Conservation (phyloP, 2,888 invertebrate genomes). For the Pandemis corylana region DNA sequence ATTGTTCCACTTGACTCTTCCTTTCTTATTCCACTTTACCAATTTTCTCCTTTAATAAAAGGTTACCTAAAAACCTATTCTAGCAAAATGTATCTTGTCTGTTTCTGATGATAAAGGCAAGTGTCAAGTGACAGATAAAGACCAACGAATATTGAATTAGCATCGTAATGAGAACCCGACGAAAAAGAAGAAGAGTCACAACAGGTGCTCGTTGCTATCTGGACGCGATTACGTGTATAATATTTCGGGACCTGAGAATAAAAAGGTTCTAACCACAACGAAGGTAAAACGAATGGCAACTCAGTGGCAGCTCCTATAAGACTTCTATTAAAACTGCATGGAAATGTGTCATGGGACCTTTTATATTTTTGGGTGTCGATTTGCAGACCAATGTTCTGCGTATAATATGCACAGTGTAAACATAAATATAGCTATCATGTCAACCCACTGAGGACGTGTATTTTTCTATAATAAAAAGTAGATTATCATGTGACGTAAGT, state of each 20-base stretch:
- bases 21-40: too few relatives aligned
- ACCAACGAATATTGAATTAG: too few relatives aligned
- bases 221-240: slow-evolving; percentile 12
- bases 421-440: slow-evolving; percentile 49
- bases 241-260: slow-evolving; percentile 7
- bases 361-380: neutral
- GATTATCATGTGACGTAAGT: slow-evolving; percentile 60
- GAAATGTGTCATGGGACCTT: neutral
- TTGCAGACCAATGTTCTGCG: neutral
- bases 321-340: too few relatives aligned
- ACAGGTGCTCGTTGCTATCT: slow-evolving; percentile 11
- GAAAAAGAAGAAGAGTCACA: neutral
- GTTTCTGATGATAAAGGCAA: too few relatives aligned
- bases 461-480: slow-evolving; percentile 79
- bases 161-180: too few relatives aligned
- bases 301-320: neutral
- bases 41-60: too few relatives aligned
- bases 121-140: too few relatives aligned
- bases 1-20: too few relatives aligned
- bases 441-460: slow-evolving; percentile 84
- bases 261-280: neutral
- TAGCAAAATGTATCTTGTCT: too few relatives aligned
- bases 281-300: neutral
- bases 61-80: too few relatives aligned
- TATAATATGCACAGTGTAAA: slow-evolving; percentile 62